phyloP scores from a whole-genome alignment of 2,888 invertebrate species.

The Epistrophella euchroma region DNA sequence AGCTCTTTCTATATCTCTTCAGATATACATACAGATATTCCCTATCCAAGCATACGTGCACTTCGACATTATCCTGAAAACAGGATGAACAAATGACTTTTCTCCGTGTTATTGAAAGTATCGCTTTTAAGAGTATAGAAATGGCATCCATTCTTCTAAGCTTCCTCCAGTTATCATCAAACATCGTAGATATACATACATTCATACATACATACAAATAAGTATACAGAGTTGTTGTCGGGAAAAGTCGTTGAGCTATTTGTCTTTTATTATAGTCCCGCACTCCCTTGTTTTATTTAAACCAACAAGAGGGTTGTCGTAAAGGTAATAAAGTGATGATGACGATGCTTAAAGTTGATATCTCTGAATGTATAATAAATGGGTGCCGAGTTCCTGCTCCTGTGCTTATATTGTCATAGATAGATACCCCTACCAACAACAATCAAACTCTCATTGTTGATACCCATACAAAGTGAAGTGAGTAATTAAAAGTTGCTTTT shows the following conservation, averaged over 20 bases:
- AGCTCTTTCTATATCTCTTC: neutral
- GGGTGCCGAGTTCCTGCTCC: slow-evolving; percentile 22
- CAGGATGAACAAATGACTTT: slow-evolving; percentile 49
- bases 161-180: slow-evolving; percentile 13
- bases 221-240: neutral
- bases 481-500: slow-evolving; percentile 53
- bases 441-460: slow-evolving; percentile 6
- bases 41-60: slow-evolving; percentile 3
- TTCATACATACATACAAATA: no score
- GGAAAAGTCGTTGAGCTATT: slow-evolving; percentile 42
- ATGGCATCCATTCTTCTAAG: slow-evolving; percentile 36
- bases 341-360: slow-evolving; percentile 45
- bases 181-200: neutral
- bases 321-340: slow-evolving; percentile 45
- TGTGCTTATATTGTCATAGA: slow-evolving; percentile 28
- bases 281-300: slow-evolving; percentile 14
- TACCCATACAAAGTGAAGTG: slow-evolving; percentile 16
- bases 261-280: slow-evolving; percentile 46
- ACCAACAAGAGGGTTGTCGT: neutral
- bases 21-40: neutral
- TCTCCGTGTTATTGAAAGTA: slow-evolving; percentile 56
- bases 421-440: neutral
- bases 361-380: slow-evolving; percentile 41
- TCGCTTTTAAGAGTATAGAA: slow-evolving; percentile 47
- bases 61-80: slow-evolving; percentile 28